phyloP scores from a whole-genome alignment of 2,888 invertebrate genomes.

The Leucophenga maculata region DNA sequence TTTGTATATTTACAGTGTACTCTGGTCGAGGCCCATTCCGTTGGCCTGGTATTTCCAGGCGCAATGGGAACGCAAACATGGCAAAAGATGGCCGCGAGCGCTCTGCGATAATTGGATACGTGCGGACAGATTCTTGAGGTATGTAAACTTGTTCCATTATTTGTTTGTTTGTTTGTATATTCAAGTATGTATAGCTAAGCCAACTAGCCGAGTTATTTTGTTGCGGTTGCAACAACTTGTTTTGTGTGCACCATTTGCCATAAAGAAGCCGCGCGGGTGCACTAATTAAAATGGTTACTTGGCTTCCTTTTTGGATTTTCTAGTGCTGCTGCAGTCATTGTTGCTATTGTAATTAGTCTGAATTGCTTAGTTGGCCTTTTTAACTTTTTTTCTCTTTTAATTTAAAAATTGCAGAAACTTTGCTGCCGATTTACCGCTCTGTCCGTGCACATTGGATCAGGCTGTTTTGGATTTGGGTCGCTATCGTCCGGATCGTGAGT shows the following conservation, averaged over 20 bases:
- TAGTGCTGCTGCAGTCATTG: not conserved
- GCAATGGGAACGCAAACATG: constrained; percentile 89
- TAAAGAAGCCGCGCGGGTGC: not conserved
- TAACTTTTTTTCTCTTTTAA: not conserved
- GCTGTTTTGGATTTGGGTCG: constrained; percentile 93
- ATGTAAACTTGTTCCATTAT: constrained; percentile 39
- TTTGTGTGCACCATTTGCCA: not conserved
- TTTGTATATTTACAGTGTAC: constrained; percentile 72
- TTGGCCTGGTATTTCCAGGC: constrained; percentile 93
- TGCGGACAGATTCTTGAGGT: constrained; percentile 81
- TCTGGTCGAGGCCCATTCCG: constrained; percentile 95
- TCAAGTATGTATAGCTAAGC: not conserved
- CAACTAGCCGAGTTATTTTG: not conserved
- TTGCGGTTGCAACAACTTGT: constrained; percentile 1
- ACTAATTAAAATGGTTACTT: constrained; percentile 29
- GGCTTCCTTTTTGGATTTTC: not conserved
- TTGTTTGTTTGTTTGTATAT: not conserved
- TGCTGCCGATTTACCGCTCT: constrained; percentile 86
- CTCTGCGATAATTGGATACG: constrained; percentile 94
- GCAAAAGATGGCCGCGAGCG: constrained; percentile 84
- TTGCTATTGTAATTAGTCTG: not conserved
- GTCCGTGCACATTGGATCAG: constrained; percentile 93
- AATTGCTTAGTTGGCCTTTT: not conserved
- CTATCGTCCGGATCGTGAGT: constrained; percentile 90
- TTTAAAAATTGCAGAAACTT: constrained; percentile 78